These are phyloP conservation scores for Caerostris extrusa DNA, from an alignment of 1,140 invertebrate species.

Conservation along the genomic window DNA sequence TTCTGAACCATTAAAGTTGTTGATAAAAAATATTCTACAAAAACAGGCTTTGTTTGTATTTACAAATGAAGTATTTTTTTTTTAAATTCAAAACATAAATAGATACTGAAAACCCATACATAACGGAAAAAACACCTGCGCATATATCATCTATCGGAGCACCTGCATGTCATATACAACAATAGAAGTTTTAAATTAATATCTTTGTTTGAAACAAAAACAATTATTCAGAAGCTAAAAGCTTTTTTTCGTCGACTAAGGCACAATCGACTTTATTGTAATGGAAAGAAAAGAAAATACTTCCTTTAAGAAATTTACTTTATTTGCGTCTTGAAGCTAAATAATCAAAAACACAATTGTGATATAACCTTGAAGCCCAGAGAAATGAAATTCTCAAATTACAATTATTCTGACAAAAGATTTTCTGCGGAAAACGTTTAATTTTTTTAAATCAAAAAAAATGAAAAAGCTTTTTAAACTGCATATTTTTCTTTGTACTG, in stretches of 20 bases:
- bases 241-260: not conserved
- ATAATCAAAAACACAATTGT: not conserved
- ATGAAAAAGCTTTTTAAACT: not conserved
- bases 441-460: not conserved
- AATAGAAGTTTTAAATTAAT: constrained; percentile 12
- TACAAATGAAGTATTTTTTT: not conserved
- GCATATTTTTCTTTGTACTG: not conserved
- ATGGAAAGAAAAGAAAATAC: not conserved
- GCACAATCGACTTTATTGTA: too few relatives aligned
- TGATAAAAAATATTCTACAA: not conserved
- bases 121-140: not conserved
- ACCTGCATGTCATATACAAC: not conserved
- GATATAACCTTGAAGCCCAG: not conserved
- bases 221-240: not conserved
- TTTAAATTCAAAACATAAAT: not conserved
- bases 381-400: not conserved
- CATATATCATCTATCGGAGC: not conserved
- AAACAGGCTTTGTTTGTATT: not conserved
- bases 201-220: not conserved
- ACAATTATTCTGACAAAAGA: constrained; percentile 14
- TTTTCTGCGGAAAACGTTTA: not conserved
- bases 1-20: not conserved
- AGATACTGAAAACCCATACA: not conserved
- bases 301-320: not conserved
- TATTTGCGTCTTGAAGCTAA: too few relatives aligned